These are phyloP conservation scores for Riparia riparia DNA, from an alignment of 2,113 vertebrate species.

Conservation along the genomic window DNA sequence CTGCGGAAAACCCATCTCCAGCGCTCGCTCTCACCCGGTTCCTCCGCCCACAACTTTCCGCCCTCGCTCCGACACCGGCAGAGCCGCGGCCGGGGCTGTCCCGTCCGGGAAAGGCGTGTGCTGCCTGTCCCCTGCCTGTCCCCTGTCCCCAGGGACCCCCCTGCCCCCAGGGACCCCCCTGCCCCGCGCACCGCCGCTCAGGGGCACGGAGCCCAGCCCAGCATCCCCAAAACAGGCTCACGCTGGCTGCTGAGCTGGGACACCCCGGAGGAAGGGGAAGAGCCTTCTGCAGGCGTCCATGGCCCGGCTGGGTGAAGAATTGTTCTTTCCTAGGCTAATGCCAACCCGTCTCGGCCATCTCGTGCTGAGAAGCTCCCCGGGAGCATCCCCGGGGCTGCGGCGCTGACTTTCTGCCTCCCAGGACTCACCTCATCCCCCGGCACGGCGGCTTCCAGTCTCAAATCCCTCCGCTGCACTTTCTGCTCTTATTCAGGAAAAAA, in stretches of 20 bases:
- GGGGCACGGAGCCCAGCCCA: background rate
- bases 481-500: background rate
- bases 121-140: background rate
- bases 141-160: background rate
- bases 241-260: background rate
- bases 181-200: accelerated
- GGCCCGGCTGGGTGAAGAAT: background rate
- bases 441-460: background rate
- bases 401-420: background rate
- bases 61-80: background rate
- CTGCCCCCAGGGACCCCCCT: too few species aligned
- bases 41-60: background rate
- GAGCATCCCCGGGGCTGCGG: background rate
- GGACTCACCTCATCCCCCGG: conserved; percentile 16
- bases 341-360: background rate
- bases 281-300: background rate
- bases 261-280: background rate
- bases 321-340: background rate
- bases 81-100: background rate
- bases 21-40: background rate
- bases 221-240: background rate
- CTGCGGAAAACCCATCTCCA: background rate
- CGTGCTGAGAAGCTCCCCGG: background rate
- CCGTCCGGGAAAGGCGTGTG: accelerated
- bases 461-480: background rate